A percentile compares a stretch with the other conserved stretches of the same genome.
Conservation (phyloP, 2,113 vertebrate species). For the Ceyx margarethae region DNA sequence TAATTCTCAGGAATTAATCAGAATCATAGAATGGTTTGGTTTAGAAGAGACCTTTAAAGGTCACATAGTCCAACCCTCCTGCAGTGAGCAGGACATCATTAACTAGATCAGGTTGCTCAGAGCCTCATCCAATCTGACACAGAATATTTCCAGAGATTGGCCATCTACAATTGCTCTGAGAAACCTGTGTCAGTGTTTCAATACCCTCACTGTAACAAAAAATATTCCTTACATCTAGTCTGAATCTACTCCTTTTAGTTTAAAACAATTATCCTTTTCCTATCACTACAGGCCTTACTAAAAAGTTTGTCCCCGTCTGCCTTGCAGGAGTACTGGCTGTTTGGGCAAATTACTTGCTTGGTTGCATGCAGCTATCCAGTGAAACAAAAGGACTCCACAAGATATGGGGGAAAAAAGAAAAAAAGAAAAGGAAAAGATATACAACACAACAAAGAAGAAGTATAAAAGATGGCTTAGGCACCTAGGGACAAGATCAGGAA, state of each 20-base stretch:
- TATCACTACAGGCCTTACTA: fast-evolving
- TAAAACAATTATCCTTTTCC: neutral
- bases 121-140: neutral
- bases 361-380: neutral
- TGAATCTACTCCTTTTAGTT: neutral
- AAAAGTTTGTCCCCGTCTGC: neutral
- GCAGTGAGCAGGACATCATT: neutral
- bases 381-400: neutral
- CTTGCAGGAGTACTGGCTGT: neutral
- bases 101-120: neutral
- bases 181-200: neutral
- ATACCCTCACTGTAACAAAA: neutral
- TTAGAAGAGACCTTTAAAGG: neutral
- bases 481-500: neutral
- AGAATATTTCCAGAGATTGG: neutral
- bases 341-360: neutral
- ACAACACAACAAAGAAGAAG: neutral
- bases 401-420: neutral
- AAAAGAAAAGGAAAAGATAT: neutral
- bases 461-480: neutral
- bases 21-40: neutral
- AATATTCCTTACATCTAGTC: neutral
- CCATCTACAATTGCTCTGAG: neutral
- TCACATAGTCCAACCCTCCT: neutral
- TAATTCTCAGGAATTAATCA: neutral